Evolutionary conservation across 2,888 invertebrate genomes (phyloP).

Genomic region (Celastrina argiolus): DNA sequence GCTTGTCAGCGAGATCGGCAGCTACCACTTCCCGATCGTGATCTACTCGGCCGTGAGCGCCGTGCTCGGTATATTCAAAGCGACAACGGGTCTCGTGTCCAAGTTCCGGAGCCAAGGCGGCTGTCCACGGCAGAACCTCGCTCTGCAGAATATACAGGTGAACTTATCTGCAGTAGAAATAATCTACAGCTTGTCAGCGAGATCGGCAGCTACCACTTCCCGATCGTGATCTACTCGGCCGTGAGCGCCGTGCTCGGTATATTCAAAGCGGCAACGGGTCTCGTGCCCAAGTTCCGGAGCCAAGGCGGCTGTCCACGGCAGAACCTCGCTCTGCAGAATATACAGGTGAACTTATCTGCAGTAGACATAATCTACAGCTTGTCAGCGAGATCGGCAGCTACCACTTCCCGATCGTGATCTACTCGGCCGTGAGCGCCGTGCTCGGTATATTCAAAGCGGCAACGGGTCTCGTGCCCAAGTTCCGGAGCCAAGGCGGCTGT

Average conservation of each 20-base stretch:
- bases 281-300: constrained; percentile 89
- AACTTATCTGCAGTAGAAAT: background rate
- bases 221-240: constrained; percentile 90
- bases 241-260: constrained; percentile 91
- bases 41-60: constrained; percentile 93
- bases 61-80: constrained; percentile 89
- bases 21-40: constrained; percentile 89
- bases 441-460: constrained; percentile 90
- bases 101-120: constrained; percentile 91
- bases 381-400: constrained; percentile 79
- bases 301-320: constrained; percentile 94
- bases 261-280: constrained; percentile 87
- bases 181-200: constrained; percentile 81
- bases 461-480: constrained; percentile 89
- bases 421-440: constrained; percentile 90
- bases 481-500: constrained; percentile 90
- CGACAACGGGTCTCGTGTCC: constrained; percentile 88
- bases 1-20: constrained; percentile 77
- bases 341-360: constrained; percentile 80
- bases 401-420: constrained; percentile 91
- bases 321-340: constrained; percentile 96
- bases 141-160: constrained; percentile 97
- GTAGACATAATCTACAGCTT: constrained; percentile 76
- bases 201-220: constrained; percentile 86
- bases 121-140: constrained; percentile 93